A percentile compares a stretch with the other conserved stretches of the same genome.
Conservation (phyloP, 2,888 invertebrate species). For the Magallana nippona region DNA sequence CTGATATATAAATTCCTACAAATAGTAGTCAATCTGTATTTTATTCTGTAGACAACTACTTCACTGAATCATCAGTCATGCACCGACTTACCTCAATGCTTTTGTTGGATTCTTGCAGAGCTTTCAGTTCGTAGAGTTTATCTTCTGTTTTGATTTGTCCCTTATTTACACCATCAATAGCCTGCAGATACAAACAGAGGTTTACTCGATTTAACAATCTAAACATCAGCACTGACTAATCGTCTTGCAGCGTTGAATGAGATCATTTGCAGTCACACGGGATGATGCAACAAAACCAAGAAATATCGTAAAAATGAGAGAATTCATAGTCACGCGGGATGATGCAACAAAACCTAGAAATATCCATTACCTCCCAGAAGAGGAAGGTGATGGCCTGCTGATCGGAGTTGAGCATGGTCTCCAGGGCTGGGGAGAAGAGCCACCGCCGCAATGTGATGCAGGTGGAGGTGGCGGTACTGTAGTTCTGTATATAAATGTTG, state of each 20-base stretch:
- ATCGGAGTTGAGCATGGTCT: conserved; percentile 80
- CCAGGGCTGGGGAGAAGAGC: conserved; percentile 79
- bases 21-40: too few relatives aligned
- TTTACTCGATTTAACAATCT: not conserved
- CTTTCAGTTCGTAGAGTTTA: conserved; percentile 96
- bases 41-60: too few relatives aligned
- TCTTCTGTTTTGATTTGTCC: conserved; percentile 94
- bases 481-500: conserved; percentile 98
- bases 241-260: not conserved
- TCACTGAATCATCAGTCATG: not conserved
- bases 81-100: conserved; percentile 85
- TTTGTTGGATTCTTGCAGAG: conserved; percentile 93
- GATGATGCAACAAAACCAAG: not conserved
- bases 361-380: conserved; percentile 78
- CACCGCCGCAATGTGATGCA: conserved; percentile 88
- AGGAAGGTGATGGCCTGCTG: conserved; percentile 89
- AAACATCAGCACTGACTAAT: not conserved
- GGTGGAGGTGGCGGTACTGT: conserved; percentile 97
- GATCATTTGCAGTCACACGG: too few relatives aligned
- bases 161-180: conserved; percentile 96
- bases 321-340: too few relatives aligned
- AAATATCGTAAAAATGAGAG: too few relatives aligned
- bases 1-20: too few relatives aligned
- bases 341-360: not conserved
- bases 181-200: conserved; percentile 85